Percentiles rank a stretch among this genome's conserved stretches.
Conservation (phyloP, 2,113 vertebrate genomes). For the Phodopus roborovskii region DNA sequence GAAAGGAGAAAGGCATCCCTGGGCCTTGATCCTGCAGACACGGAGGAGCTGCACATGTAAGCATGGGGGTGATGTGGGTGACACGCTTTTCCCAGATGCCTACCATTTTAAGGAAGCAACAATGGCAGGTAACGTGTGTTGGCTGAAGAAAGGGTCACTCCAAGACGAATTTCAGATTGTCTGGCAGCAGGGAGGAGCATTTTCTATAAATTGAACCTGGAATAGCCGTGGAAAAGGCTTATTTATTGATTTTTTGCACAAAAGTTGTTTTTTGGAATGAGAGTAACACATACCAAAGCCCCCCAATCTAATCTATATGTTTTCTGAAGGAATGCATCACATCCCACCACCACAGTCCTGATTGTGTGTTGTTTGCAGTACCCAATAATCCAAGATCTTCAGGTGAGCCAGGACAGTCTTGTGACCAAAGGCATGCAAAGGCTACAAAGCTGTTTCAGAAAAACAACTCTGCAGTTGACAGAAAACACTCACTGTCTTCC, state of each 20-base stretch:
- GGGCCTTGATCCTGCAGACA: too few species aligned
- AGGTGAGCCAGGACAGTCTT: background rate
- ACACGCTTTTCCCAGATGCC: background rate
- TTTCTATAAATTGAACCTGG: background rate
- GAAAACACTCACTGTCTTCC: too few species aligned
- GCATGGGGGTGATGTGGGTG: fast-evolving
- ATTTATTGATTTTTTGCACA: background rate
- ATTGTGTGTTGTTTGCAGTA: background rate
- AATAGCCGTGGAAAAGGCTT: background rate
- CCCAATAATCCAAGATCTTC: background rate
- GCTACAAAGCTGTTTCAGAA: background rate
- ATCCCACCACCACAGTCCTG: background rate
- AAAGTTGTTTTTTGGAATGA: background rate
- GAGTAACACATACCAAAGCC: background rate
- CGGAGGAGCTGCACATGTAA: fast-evolving
- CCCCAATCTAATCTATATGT: background rate
- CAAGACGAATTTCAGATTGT: background rate
- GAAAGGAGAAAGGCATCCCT: background rate
- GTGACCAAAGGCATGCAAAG: background rate
- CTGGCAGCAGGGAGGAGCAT: background rate
- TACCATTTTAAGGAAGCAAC: background rate
- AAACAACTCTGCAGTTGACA: background rate
- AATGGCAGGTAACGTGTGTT: background rate
- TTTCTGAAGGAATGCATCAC: background rate
- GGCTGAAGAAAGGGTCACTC: background rate